phyloP scores from a whole-genome alignment of 2,113 vertebrate genomes.

The Brachionichthys hirsutus region DNA sequence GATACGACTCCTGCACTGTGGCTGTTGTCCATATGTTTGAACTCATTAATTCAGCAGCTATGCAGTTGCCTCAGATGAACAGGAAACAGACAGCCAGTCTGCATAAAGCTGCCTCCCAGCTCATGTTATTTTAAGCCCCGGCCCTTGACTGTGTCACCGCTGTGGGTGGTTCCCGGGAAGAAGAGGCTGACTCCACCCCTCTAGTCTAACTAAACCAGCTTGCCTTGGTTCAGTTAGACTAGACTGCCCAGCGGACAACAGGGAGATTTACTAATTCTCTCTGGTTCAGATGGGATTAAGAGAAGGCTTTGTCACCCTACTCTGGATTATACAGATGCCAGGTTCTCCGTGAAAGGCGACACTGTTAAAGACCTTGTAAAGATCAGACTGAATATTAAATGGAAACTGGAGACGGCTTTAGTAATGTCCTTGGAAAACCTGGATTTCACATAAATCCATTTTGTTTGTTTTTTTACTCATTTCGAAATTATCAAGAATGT shows the following conservation, averaged over 20 bases:
- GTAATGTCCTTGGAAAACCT: neutral
- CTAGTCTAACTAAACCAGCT: conserved; percentile 36
- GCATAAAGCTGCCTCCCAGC: conserved; percentile 45
- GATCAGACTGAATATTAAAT: conserved; percentile 30
- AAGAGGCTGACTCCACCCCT: conserved; percentile 38
- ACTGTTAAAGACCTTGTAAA: conserved; percentile 25
- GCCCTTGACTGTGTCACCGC: conserved; percentile 45
- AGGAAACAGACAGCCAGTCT: conserved; percentile 59
- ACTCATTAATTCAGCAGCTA: conserved; percentile 50
- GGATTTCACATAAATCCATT: neutral
- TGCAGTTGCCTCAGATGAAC: conserved; percentile 48
- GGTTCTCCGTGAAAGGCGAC: conserved; percentile 36
- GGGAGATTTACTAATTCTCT: conserved; percentile 37
- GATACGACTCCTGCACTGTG: neutral
- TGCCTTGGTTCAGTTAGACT: conserved; percentile 44
- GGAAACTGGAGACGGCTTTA: conserved; percentile 13
- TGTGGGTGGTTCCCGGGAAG: conserved; percentile 44
- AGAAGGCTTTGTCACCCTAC: conserved; percentile 54
- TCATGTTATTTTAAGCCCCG: conserved; percentile 62
- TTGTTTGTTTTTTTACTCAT: neutral
- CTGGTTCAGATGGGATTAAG: conserved; percentile 42
- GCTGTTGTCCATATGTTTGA: conserved; percentile 8
- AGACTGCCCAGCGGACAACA: conserved; percentile 24
- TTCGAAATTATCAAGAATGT: conserved; percentile 13
- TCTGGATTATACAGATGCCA: conserved; percentile 63